Evolutionary conservation across 2,113 vertebrate species (phyloP), one percentile per base, ranked within the genome.

Genomic region (Genyomyrus donnyi): DNA sequence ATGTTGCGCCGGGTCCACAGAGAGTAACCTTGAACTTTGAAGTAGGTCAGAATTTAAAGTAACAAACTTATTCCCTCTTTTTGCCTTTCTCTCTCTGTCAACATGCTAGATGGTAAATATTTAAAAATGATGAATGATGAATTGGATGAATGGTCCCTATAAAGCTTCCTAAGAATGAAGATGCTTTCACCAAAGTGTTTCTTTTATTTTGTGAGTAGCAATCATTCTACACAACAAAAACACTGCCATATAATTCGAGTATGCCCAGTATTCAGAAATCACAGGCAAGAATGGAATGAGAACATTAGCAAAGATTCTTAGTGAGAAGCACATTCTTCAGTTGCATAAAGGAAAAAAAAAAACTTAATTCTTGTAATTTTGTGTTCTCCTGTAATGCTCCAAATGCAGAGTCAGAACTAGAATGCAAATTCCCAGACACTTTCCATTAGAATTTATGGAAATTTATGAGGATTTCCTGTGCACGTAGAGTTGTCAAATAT

Each of bases 121-220:
- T 96, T 52, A 3, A 92, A 92, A 94, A 93, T 58, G 91, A n/a
- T n/a, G n/a, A n/a, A n/a, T 93, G 93, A 93, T 17, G 24, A 90
- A 93, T 91, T 93, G 93, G 93, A 94, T 95, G 94, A 94, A 93
- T 93, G 92, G 90, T 93, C 92, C 91, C 93, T 94, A 94, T 94
- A 93, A 94, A 93, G 93, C 70, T 74, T 89, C 90, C 91, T 91
- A 84, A 88, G 56, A 92, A 90, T 90, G 66, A 90, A 91, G 90
- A 91, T 93, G 90, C 92, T 91, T 91, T 92, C 90, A 94, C 91
- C 92, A 93, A 95, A 93, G 91, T 92, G 91, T 77, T 91, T 93
- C 92, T 91, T 90, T 90, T 90, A 77, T 92, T 91, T 77, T 77
- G 66, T 56, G 52, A 74, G 91, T 93, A 93, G 94, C 42, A 46